Evolutionary conservation across 2,797 vertebrate genomes (phyloP).

Genomic region (Holocentrus rufus): DNA sequence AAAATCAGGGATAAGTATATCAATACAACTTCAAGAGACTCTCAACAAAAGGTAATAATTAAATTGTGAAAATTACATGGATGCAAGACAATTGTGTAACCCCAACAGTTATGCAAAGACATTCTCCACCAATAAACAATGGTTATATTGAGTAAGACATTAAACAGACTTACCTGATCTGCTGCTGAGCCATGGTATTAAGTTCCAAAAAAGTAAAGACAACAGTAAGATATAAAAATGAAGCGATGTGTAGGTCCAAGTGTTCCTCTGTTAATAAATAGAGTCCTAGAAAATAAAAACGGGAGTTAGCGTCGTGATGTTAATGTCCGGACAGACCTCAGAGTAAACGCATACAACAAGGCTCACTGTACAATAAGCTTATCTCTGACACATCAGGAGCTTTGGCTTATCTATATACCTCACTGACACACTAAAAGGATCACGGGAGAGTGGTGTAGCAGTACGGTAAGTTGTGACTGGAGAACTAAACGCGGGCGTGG

Average conservation of each 20-base stretch:
- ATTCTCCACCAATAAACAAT: neutral
- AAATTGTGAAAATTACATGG: no score
- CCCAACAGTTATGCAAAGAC: no score
- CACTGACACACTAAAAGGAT: conserved; percentile 18
- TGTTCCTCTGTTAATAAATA: conserved; percentile 19
- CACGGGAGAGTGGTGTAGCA: conserved; percentile 28
- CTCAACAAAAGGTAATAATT: no score
- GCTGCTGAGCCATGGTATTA: conserved; percentile 82
- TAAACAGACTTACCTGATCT: conserved; percentile 75
- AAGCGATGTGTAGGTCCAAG: conserved; percentile 20
- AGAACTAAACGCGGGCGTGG: conserved; percentile 9
- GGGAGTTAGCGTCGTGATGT: neutral
- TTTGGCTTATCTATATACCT: conserved; percentile 25
- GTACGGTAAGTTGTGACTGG: conserved; percentile 4
- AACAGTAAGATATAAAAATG: conserved; percentile 4
- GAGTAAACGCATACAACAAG: neutral
- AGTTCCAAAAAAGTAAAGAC: conserved; percentile 29
- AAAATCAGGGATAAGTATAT: neutral
- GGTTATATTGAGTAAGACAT: neutral
- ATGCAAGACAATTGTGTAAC: no score
- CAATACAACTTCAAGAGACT: neutral
- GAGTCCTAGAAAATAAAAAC: conserved; percentile 42
- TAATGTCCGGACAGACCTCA: neutral
- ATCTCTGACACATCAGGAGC: neutral
- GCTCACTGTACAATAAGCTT: neutral